These are phyloP conservation scores for Jaculus jaculus DNA, from an alignment of 2,113 vertebrate species.

Conservation along the genomic window DNA sequence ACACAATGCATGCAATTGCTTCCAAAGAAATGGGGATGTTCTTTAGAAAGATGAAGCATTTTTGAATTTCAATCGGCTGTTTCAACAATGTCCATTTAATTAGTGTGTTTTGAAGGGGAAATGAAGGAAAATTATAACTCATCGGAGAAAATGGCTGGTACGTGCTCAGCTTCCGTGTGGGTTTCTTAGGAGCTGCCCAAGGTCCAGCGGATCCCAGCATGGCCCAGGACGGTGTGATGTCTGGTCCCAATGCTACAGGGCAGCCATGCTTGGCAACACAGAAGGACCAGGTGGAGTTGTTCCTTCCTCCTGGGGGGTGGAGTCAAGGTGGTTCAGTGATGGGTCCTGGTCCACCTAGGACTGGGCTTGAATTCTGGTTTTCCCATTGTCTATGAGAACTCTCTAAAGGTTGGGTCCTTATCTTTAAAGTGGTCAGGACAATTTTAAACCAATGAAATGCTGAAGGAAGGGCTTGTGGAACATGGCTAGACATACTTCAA, in stretches of 20 bases:
- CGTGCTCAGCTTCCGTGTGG: constrained; percentile 52
- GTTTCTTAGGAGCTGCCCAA: background rate
- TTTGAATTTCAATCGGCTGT: constrained; percentile 68
- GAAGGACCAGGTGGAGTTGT: background rate
- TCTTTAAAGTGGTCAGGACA: background rate
- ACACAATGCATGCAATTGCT: constrained; percentile 40
- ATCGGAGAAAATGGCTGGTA: constrained; percentile 46
- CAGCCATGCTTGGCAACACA: fast-evolving
- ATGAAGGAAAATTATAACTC: constrained; percentile 78
- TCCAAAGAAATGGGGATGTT: background rate
- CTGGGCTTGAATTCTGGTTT: background rate
- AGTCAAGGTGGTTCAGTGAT: too few species aligned
- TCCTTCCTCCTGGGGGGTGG: background rate
- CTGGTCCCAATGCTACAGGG: fast-evolving
- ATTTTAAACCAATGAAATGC: background rate
- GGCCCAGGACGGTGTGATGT: background rate
- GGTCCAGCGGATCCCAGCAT: background rate
- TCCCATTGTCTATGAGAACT: background rate
- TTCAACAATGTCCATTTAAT: constrained; percentile 78
- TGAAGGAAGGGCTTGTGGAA: background rate
- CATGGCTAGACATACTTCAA: fast-evolving
- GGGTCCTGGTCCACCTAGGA: fast-evolving
- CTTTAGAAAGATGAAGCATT: constrained; percentile 23
- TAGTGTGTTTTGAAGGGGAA: constrained; percentile 77
- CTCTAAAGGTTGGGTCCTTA: background rate